Conservation (phyloP, 1,140 invertebrate species). For the Diuraphis noxia region DNA sequence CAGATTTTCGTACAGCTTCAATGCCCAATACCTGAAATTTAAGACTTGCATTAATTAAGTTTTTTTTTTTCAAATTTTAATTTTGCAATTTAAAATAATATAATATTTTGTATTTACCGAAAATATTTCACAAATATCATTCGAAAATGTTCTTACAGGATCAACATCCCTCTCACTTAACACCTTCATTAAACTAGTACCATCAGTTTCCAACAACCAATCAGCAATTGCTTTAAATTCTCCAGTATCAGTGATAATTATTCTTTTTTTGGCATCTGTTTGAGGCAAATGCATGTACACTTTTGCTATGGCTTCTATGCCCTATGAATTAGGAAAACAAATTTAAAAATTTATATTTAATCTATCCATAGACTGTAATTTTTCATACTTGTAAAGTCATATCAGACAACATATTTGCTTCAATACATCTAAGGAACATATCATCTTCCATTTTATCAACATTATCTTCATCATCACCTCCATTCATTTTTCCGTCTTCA, state of each 20-base stretch:
- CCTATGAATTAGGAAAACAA: constrained; percentile 59
- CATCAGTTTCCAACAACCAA: constrained; percentile 99
- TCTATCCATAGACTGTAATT: constrained; percentile 65
- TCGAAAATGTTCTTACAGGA: constrained; percentile 94
- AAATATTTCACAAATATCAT: constrained; percentile 99
- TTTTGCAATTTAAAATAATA: neutral
- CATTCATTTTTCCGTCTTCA: constrained; percentile 87
- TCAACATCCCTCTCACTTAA: constrained; percentile 96
- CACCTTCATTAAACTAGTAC: constrained; percentile 97
- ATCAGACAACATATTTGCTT: constrained; percentile 98
- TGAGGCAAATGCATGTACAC: constrained; percentile 99
- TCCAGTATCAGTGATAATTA: constrained; percentile 95
- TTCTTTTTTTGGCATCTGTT: constrained; percentile 97
- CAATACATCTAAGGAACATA: constrained; percentile 97
- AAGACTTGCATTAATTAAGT: constrained; percentile 46
- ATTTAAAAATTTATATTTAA: constrained; percentile 81
- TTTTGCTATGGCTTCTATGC: constrained; percentile 88
- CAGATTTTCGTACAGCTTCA: constrained; percentile 98
- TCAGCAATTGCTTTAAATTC: constrained; percentile 98
- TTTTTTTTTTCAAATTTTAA: neutral
- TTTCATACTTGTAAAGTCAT: constrained; percentile 91
- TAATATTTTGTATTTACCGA: constrained; percentile 64
- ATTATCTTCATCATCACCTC: constrained; percentile 77
- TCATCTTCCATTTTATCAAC: constrained; percentile 99
- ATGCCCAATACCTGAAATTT: constrained; percentile 85